A percentile compares a stretch with the other conserved stretches of the same genome.
phyloP scores from a whole-genome alignment of 2,888 invertebrate species.

The Sinopyrophorus schimmeli region DNA sequence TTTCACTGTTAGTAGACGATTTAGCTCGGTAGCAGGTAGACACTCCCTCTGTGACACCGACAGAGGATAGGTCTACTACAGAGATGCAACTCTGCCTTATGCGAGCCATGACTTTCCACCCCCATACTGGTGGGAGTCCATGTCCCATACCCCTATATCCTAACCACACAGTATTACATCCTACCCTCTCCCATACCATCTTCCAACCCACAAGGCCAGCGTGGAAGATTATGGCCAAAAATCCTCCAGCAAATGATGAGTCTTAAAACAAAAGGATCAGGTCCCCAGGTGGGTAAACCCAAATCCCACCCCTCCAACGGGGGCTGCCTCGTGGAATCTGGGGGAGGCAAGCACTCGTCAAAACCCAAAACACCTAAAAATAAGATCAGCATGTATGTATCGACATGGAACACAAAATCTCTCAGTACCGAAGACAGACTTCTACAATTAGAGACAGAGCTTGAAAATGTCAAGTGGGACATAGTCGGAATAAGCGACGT shows the following conservation, averaged over 20 bases:
- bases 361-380: constrained; percentile 5
- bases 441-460: constrained; percentile 5
- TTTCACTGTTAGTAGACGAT: no score
- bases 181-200: constrained; percentile 3
- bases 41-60: constrained; percentile 2
- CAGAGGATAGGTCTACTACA: constrained; percentile 2
- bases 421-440: constrained; percentile 6
- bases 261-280: constrained; percentile 4
- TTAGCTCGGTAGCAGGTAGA: constrained; percentile 7
- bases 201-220: constrained; percentile 3
- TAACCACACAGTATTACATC: constrained; percentile 2
- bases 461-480: constrained; percentile 3
- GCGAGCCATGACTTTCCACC: constrained; percentile 4
- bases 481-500: no score
- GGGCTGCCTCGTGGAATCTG: not conserved
- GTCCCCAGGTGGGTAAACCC: constrained; percentile 7
- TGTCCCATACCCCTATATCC: constrained; percentile 1
- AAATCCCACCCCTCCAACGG: not conserved
- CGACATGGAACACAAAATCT: constrained; percentile 5
- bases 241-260: constrained; percentile 4
- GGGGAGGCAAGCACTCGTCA: constrained; percentile 4
- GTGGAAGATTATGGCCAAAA: constrained; percentile 7
- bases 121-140: constrained; percentile 1
- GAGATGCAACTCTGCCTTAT: constrained; percentile 5
- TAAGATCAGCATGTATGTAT: constrained; percentile 3